Evolutionary conservation across 2,888 invertebrate genomes (phyloP), one percentile per base, ranked within the genome.

Genomic region (Epiblema foenella): DNA sequence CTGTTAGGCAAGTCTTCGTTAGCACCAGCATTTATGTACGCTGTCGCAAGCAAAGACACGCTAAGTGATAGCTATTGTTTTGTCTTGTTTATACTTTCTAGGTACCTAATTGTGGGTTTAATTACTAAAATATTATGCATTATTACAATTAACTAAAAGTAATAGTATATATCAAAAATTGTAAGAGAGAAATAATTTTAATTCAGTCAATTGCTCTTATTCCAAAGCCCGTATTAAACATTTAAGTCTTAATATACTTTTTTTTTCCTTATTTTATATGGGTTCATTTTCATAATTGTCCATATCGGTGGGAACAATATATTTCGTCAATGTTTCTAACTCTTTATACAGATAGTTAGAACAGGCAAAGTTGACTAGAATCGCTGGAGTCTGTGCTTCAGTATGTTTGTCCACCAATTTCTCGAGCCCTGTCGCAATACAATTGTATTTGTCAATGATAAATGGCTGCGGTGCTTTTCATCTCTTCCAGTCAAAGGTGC

Each of bases 361-460:
- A n/a, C 46, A 46, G n/a, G 24, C 20, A 29, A n/a, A 10, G 42
- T 42, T 11, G 15, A 29, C 46, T 46, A 29, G 29, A 29, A 60
- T 24, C 60, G 46, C 46, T 60, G 10, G 83, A 88, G 81, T 84
- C 77, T 83, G 83, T 86, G 85, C 83, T 82, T 83, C 81, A 82
- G 87, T 89, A 88, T 93, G 92, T 93, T 93, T 93, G 89, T 90
- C 89, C 87, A 89, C 87, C 89, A 88, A 91, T 91, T 90, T 87
- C 87, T 89, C 84, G 85, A 87, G 85, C 86, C 86, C 83, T 88
- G 89, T 89, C 88, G 88, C 88, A 87, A 91, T 91, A 93, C 93
- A 88, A 93, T 91, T 93, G 93, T 91, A 86, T 92, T 91, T 93
- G 93, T 91, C 92, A 91, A 93, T 93, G 93, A 93, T 93, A 93